A percentile compares a stretch with the other conserved stretches of the same genome.
Conservation (phyloP, 1,140 invertebrate genomes). For the Orchesella cincta region DNA sequence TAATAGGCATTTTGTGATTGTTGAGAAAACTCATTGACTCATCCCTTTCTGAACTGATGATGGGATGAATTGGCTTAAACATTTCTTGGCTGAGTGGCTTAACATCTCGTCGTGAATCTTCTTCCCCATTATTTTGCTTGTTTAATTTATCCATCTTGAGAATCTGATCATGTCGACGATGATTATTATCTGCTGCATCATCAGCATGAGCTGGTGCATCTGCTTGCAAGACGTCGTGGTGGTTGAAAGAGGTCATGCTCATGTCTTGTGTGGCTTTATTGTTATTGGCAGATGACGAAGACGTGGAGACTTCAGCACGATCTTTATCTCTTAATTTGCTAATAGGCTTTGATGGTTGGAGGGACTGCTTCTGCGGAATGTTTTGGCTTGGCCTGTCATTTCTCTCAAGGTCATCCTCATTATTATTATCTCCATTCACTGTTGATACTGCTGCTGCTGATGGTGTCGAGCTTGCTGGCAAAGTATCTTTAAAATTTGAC, state of each 20-base stretch:
- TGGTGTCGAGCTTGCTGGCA: too few relatives aligned
- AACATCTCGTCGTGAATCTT: background rate
- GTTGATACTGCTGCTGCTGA: background rate
- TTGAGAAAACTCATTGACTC: background rate
- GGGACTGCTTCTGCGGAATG: background rate
- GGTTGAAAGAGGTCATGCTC: background rate
- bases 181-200: background rate
- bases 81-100: slow-evolving; percentile 28
- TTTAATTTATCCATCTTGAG: background rate
- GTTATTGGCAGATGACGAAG: background rate
- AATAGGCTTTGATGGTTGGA: background rate
- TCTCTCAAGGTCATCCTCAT: background rate
- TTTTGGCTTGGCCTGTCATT: too few relatives aligned
- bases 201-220: background rate
- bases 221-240: background rate
- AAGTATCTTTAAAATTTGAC: background rate
- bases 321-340: background rate
- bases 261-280: background rate
- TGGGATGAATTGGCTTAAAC: slow-evolving; percentile 38
- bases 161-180: slow-evolving; percentile 16
- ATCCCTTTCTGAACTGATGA: slow-evolving; percentile 34
- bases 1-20: background rate
- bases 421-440: background rate
- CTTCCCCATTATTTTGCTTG: background rate
- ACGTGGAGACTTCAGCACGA: background rate